Conservation (phyloP, 1,140 invertebrate genomes). For the Pygmarrhopalites habei region DNA sequence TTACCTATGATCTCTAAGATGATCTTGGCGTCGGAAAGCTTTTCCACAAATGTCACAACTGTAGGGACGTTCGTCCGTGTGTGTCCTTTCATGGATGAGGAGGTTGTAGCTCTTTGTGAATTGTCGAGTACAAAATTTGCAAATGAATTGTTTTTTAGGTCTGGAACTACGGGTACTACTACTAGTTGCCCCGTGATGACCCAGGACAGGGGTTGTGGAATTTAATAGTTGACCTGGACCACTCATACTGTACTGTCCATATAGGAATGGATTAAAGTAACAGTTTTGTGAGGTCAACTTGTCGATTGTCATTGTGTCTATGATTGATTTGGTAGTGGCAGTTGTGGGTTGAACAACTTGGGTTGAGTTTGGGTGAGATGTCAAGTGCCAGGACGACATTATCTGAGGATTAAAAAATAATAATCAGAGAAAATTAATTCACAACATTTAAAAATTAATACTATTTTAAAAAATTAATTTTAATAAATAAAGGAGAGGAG, state of each 20-base stretch:
- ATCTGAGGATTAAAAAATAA: no score
- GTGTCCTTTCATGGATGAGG: slow-evolving; percentile 92
- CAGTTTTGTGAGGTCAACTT: slow-evolving; percentile 11
- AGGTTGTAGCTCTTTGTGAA: slow-evolving; percentile 98
- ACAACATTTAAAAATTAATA: no score
- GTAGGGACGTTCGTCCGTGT: slow-evolving; percentile 96
- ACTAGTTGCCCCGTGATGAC: not conserved
- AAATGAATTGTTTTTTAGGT: slow-evolving; percentile 66
- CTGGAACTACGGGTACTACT: slow-evolving; percentile 43
- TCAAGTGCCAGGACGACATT: no score
- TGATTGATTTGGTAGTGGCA: slow-evolving; percentile 9
- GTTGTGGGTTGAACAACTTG: not conserved
- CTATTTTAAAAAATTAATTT: no score
- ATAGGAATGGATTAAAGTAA: slow-evolving; percentile 14
- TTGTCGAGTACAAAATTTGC: slow-evolving; percentile 91
- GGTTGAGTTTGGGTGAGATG: no score
- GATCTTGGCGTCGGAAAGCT: slow-evolving; percentile 59
- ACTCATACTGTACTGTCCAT: not conserved
- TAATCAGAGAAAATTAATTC: no score
- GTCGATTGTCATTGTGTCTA: slow-evolving; percentile 10
- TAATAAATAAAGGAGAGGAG: no score
- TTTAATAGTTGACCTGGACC: not conserved
- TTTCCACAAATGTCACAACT: slow-evolving; percentile 93
- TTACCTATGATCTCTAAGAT: slow-evolving; percentile 51
- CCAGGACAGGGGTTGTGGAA: not conserved